Percentiles rank a stretch among this genome's conserved stretches.
These are phyloP conservation scores for Marmota monax DNA, from an alignment of 2,113 vertebrate species.

Conservation along the genomic window DNA sequence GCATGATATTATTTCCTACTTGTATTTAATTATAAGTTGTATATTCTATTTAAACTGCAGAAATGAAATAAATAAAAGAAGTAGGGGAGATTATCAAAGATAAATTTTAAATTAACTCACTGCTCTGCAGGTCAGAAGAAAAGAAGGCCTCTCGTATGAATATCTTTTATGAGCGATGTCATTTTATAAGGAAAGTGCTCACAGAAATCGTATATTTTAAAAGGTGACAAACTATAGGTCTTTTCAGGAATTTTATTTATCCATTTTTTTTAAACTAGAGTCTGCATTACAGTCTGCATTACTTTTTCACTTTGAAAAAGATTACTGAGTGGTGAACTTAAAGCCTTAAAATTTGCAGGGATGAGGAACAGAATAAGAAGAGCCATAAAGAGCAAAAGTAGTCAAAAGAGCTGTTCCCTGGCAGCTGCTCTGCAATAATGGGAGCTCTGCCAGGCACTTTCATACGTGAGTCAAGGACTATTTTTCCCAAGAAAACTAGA, in stretches of 20 bases:
- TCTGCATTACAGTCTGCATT: background rate
- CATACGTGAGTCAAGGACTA: constrained; percentile 84
- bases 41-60: constrained; percentile 76
- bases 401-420: constrained; percentile 71
- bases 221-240: constrained; percentile 69
- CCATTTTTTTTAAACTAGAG: constrained; percentile 37
- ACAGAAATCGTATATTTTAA: constrained; percentile 54
- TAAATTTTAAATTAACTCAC: constrained; percentile 86
- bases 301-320: constrained; percentile 76
- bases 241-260: constrained; percentile 80
- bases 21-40: constrained; percentile 85
- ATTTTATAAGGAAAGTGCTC: constrained; percentile 22
- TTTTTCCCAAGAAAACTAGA: constrained; percentile 81
- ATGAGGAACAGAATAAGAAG: constrained; percentile 46
- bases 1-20: constrained; percentile 80
- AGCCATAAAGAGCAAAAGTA: constrained; percentile 71
- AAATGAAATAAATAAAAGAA: constrained; percentile 84
- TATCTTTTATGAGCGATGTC: constrained; percentile 56
- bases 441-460: constrained; percentile 83
- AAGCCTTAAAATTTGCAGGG: constrained; percentile 53
- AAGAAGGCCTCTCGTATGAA: constrained; percentile 69
- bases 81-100: constrained; percentile 79
- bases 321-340: constrained; percentile 83
- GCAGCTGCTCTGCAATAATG: constrained; percentile 81
- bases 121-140: constrained; percentile 53